Evolutionary conservation across 2,113 vertebrate species (phyloP).

Genomic region (Serinus canaria): DNA sequence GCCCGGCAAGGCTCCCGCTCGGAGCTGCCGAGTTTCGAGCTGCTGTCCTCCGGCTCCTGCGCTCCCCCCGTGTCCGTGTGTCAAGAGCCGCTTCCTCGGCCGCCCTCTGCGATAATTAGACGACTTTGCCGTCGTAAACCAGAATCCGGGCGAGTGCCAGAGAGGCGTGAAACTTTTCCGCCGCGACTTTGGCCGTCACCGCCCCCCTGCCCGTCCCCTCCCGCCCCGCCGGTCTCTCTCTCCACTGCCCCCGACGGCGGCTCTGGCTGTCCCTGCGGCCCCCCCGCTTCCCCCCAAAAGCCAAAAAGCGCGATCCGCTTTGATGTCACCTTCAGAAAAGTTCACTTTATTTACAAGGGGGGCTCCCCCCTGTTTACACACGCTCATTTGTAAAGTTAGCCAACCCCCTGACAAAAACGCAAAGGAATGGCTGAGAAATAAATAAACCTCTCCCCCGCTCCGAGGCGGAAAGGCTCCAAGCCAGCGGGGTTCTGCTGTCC

Average conservation of each 20-base stretch:
- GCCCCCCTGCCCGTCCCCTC: neutral
- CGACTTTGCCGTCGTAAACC: neutral
- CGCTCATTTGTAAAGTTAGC: neutral
- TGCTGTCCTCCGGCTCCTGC: neutral
- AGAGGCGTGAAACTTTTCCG: neutral
- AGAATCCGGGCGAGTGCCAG: neutral
- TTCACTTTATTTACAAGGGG: conserved; percentile 37
- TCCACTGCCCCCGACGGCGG: neutral
- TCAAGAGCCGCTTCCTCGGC: neutral
- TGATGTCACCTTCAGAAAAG: neutral
- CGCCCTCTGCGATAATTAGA: neutral
- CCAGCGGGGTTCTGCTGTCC: neutral
- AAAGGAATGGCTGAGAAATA: conserved; percentile 1
- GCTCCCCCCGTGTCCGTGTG: neutral
- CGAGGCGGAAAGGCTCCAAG: neutral
- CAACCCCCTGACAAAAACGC: conserved; percentile 37
- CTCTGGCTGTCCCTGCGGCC: neutral
- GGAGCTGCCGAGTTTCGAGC: accelerated
- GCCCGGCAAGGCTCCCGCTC: too few relatives aligned
- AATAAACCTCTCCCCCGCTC: neutral
- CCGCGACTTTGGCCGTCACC: neutral
- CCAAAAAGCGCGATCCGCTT: neutral
- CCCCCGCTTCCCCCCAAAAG: accelerated
- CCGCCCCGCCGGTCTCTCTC: neutral
- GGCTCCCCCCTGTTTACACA: neutral